Evolutionary conservation across 2,113 vertebrate genomes (phyloP).

Genomic region (Protobothrops mucrosquamatus): DNA sequence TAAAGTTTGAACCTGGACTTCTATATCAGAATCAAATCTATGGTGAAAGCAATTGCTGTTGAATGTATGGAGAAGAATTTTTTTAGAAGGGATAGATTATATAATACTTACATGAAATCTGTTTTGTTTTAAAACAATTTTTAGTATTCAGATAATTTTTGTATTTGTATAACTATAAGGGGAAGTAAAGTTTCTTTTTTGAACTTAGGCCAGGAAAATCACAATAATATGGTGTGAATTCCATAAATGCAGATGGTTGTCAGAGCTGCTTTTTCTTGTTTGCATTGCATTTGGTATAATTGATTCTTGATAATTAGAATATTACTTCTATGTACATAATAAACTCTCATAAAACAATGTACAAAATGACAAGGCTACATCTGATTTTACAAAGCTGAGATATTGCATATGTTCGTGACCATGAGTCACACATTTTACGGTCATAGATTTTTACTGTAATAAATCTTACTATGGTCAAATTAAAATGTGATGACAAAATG

Average conservation of each 20-base stretch:
- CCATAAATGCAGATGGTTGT: background rate
- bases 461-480: constrained; percentile 8
- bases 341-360: background rate
- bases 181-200: background rate
- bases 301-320: background rate
- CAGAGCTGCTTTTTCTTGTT: background rate
- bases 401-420: background rate
- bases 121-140: background rate
- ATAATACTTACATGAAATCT: background rate
- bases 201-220: background rate
- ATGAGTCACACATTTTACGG: background rate
- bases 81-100: background rate
- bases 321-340: background rate
- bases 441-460: background rate
- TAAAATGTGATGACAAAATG: background rate
- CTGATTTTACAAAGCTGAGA: background rate
- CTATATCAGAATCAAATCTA: background rate
- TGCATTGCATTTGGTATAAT: background rate
- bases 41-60: background rate
- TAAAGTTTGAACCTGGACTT: background rate
- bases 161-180: background rate
- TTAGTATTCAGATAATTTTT: background rate
- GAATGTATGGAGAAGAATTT: background rate
- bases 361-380: background rate
- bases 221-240: background rate